Base-by-base conservation (phyloP, 2,888 invertebrate species). In the Drosophila prolongata region DNA sequence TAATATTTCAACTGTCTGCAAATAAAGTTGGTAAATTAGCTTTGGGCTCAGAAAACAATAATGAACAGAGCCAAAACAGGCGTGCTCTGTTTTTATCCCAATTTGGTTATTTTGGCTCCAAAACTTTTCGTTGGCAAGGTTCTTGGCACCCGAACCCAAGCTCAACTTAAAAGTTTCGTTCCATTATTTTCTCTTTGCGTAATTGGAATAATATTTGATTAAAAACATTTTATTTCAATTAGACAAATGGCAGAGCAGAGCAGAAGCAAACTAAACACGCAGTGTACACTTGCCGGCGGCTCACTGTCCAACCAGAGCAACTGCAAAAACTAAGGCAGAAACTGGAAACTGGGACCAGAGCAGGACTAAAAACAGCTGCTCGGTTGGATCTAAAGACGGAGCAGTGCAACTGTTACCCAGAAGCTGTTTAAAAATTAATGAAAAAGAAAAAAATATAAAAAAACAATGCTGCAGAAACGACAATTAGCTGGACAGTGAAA, bases 201-300 rank as follows among this genome's bases (percentile, higher is more conserved):
- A 89, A 86, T 89, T 87, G 85, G 79, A 85, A 86, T 85, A 86
- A 89, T 87, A 89, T 87, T 89, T 86, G 78, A 84, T 77, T 87
- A 79, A 73, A 77, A 89, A 86, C 87, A 89, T 87, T 89, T 86
- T 85, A 89, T 89, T 86, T 89, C 89, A 89, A 86, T 86, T 89
- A 84, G 74, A 64, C 64, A 61, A 74, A 62, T 69, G 61, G 61
- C 75, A 68, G 61, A 60, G 67, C 66, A 69, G 34, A 30, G 30
- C 8, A 13, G 40, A 40, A 40, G 46, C 34, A 35, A 66, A 54
- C 68, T 35, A 67, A 78, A 75, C 79, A 86, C 76, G 44, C 67
- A 68, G 80, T 59, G 71, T 66, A 72, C 66, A 69, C 35, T 64
- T 54, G 80, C 83, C 60, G 68, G 44, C 46, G 76, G 78, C 70